Evolutionary conservation across 2,888 invertebrate species (phyloP).

Genomic region (Noctua fimbriata): DNA sequence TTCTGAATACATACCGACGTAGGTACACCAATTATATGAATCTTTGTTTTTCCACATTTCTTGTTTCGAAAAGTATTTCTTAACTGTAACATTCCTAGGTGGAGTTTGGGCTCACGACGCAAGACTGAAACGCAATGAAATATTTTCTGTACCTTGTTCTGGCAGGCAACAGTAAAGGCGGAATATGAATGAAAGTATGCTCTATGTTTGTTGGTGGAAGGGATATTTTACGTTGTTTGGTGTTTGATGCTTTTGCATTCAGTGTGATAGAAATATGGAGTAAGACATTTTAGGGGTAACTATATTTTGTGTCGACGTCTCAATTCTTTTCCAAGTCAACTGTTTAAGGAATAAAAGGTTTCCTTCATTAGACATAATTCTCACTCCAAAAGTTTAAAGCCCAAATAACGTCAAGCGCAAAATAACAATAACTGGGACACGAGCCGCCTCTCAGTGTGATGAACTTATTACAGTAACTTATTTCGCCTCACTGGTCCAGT

Average conservation of each 20-base stretch:
- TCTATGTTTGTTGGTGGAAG: slow-evolving; percentile 44
- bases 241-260: slow-evolving; percentile 21
- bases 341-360: background rate
- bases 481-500: no score
- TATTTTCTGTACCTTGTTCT: slow-evolving; percentile 54
- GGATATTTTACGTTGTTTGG: slow-evolving; percentile 40
- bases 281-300: background rate
- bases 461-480: no score
- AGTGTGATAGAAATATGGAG: slow-evolving; percentile 17
- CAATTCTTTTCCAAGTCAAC: background rate
- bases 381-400: background rate
- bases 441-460: no score
- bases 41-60: slow-evolving; percentile 61
- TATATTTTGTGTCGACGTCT: background rate
- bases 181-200: slow-evolving; percentile 54
- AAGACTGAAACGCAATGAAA: slow-evolving; percentile 62
- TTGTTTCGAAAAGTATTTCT: slow-evolving; percentile 60
- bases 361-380: background rate
- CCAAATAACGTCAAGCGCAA: background rate
- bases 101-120: slow-evolving; percentile 33
- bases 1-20: slow-evolving; percentile 45
- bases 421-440: no score
- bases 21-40: slow-evolving; percentile 60
- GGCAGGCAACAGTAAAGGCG: background rate
- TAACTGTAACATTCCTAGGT: slow-evolving; percentile 61